Evolutionary conservation across 2,113 vertebrate species (phyloP).

Genomic region (Hippopotamus amphibius): DNA sequence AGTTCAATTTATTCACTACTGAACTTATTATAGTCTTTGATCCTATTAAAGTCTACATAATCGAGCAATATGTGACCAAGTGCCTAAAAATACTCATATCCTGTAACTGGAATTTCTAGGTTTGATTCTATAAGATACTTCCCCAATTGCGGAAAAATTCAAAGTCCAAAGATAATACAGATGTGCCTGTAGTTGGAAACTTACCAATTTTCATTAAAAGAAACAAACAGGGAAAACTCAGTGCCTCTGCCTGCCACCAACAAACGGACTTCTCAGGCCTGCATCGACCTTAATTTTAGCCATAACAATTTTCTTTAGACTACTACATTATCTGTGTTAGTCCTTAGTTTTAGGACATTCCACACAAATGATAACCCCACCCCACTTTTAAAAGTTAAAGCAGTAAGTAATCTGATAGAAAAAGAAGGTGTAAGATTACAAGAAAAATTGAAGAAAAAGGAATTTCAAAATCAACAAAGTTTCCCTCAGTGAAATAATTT

Average conservation of each 20-base stretch:
- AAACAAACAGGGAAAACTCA: background rate
- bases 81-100: background rate
- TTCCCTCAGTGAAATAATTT: background rate
- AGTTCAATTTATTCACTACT: background rate
- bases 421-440: background rate
- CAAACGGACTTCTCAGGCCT: background rate
- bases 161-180: constrained; percentile 5
- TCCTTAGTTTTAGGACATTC: background rate
- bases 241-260: background rate
- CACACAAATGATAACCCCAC: background rate
- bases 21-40: background rate
- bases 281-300: background rate
- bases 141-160: background rate
- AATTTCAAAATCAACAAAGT: background rate
- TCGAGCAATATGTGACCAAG: background rate
- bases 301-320: background rate
- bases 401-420: background rate
- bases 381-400: background rate
- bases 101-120: background rate
- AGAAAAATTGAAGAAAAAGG: background rate
- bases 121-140: background rate
- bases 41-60: background rate
- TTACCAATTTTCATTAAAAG: background rate
- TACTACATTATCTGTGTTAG: background rate
- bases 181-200: background rate